Conservation (phyloP, 2,113 vertebrate species). For the Epinephelus lanceolatus region DNA sequence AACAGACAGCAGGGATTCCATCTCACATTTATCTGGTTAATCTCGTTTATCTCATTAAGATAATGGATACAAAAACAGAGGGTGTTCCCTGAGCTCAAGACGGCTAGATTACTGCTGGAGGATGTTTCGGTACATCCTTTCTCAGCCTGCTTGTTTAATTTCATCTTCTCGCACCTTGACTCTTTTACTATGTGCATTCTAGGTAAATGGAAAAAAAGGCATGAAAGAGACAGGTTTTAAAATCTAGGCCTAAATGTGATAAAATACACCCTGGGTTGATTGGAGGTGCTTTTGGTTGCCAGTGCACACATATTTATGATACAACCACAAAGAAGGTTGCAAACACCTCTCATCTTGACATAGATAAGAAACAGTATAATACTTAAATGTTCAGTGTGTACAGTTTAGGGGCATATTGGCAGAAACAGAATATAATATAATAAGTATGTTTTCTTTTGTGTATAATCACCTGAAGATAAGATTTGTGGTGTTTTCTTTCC, state of each 20-base stretch:
- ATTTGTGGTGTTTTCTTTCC: too few species aligned
- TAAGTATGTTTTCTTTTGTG: too few species aligned
- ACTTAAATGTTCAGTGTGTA: background rate
- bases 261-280: background rate
- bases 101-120: slow-evolving; percentile 26
- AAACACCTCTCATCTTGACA: background rate
- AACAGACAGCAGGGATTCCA: slow-evolving; percentile 34
- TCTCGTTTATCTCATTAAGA: slow-evolving; percentile 60
- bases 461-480: too few species aligned
- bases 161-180: background rate
- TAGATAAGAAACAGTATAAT: background rate
- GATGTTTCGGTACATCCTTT: background rate
- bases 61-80: slow-evolving; percentile 52
- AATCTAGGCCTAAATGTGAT: background rate
- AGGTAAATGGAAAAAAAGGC: background rate
- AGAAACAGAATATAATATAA: too few species aligned
- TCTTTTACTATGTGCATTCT: background rate
- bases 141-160: slow-evolving; percentile 6
- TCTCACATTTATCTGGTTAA: slow-evolving; percentile 53
- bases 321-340: background rate
- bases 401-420: too few species aligned
- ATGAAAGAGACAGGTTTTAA: background rate
- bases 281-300: background rate
- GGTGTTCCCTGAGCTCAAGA: slow-evolving; percentile 27
- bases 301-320: background rate